Evolutionary conservation across 2,888 invertebrate species (phyloP), one percentile per base, ranked within the genome.

Genomic region (Crocallis elinguaria): DNA sequence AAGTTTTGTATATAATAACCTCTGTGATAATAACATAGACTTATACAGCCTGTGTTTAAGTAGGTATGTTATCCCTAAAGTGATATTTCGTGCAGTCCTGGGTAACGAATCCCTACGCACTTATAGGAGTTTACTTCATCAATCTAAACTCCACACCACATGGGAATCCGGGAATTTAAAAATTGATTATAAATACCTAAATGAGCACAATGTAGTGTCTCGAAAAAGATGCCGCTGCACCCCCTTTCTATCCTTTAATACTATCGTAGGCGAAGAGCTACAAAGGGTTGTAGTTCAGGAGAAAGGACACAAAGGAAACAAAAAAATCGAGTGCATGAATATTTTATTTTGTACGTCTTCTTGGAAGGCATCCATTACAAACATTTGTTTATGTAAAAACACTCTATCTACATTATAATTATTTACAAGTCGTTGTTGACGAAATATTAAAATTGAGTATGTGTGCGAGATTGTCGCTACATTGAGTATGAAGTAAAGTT

Each of bases 291-390:
- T 42, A 44, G 39, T 37, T 29, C 25, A 48, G 39, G 9, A 43
- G 33, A 14, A 1, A 23, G 32, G 36, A 13, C 12, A 14, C 3
- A 30, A 75, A 75, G 67, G 79, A 78, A 79, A 75, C 66, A 60
- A 73, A 63, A n/a, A 60, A 29, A 42, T 84, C 86, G 84, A 88
- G 88, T 89, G 89, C 88, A 84, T 82, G 75, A 82, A 82, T 81
- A 86, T 75, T 89, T 88, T 88, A 88, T 88, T 89, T 88, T 88
- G 86, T 87, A 88, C 83, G 84, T 81, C 75, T 80, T 73, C 77
- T 48, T 84, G 84, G 79, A 86, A 84, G 84, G 78, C 70, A 78
- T 81, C 76, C 72, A 73, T 77, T 78, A 83, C 82, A 85, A 79
- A 80, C 77, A 79, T 76, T 75, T 75, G 60, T 75, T 76, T 79